A percentile compares a stretch with the other conserved stretches of the same genome.
phyloP scores from a whole-genome alignment of 1,140 invertebrate genomes.

The Drosophila sproati region DNA sequence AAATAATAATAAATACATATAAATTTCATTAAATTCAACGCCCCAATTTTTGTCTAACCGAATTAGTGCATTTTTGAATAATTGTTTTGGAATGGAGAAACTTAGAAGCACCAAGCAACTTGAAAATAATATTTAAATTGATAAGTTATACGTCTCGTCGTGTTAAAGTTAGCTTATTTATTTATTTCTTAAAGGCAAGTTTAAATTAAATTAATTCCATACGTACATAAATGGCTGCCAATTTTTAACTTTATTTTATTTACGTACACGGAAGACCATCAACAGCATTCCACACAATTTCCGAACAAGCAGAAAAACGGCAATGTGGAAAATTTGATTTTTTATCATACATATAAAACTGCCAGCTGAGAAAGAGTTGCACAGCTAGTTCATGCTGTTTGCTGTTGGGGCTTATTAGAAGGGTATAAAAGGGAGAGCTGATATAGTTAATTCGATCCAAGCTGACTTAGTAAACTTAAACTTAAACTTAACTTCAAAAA shows the following conservation, averaged over 20 bases:
- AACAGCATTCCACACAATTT: slow-evolving; percentile 17
- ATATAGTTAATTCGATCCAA: too few species aligned
- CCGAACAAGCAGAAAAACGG: slow-evolving; percentile 9
- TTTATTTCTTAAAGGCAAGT: background rate
- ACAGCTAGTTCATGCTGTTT: background rate
- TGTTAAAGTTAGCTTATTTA: background rate
- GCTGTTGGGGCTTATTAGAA: too few species aligned
- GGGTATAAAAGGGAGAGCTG: too few species aligned
- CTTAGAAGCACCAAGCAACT: background rate
- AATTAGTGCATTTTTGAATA: too few species aligned
- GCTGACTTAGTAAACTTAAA: too few species aligned
- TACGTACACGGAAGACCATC: slow-evolving; percentile 4
- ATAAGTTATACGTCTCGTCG: background rate
- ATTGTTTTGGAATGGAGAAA: too few species aligned
- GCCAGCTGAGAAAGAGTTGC: background rate
- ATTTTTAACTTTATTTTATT: slow-evolving; percentile 28
- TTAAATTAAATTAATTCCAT: background rate
- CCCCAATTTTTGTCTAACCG: too few species aligned
- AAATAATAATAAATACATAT: background rate
- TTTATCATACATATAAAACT: background rate
- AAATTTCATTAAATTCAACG: background rate
- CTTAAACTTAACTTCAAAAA: too few species aligned
- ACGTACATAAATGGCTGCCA: slow-evolving; percentile 3
- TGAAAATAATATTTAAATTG: slow-evolving; percentile 1
- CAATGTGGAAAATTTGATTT: slow-evolving; percentile 16